Evolutionary conservation across 2,113 vertebrate genomes (phyloP), one percentile per base, ranked within the genome.

Genomic region (Toxotes jaculatrix): DNA sequence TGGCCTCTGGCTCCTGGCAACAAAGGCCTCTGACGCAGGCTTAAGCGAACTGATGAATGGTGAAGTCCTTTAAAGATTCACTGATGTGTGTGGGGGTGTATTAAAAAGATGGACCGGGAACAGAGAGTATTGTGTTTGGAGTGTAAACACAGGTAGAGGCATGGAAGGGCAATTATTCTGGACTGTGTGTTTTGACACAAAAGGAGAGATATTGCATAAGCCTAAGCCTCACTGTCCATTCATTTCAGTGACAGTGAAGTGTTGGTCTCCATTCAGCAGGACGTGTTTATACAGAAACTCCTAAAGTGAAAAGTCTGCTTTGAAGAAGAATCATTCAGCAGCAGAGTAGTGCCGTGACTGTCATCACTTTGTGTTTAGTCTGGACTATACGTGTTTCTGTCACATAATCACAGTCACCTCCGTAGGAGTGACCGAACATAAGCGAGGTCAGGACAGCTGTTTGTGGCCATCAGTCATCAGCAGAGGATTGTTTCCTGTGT

Each of bases 71-170:
- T 45, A 43, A 60, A 70, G 34, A 71, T 36, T 70, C 2, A 2
- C 71, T 38, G 34, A 63, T 38, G 43, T 32, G 43, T 32, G 60
- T 51, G 27, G 27, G 49, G 23, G 31, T 65, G 51, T 21, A 69
- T 69, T 68, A 21, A 73, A 78, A 61, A 47, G 63, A 27, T 62
- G 1, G 45, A 40, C 10, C 7, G 13, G 43, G 51, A 55, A 59
- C 59, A 42, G 38, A 63, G 43, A 70, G 65, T 36, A 47, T 82
- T 64, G 49, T 64, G 77, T 36, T 83, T 43, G 45, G 38, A 27
- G 74, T 73, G 79, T 87, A 76, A 87, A 91, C 80, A 88, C 80
- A 85, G 80, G 77, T 82, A 55, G 71, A 83, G 47, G 36, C 63
- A 65, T 21, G 34, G 23, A n/a, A 4, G 32, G 62, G 57, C 34